Evolutionary conservation across 2,113 vertebrate species (phyloP), one percentile per base, ranked within the genome.

Genomic region (Peromyscus californicus): DNA sequence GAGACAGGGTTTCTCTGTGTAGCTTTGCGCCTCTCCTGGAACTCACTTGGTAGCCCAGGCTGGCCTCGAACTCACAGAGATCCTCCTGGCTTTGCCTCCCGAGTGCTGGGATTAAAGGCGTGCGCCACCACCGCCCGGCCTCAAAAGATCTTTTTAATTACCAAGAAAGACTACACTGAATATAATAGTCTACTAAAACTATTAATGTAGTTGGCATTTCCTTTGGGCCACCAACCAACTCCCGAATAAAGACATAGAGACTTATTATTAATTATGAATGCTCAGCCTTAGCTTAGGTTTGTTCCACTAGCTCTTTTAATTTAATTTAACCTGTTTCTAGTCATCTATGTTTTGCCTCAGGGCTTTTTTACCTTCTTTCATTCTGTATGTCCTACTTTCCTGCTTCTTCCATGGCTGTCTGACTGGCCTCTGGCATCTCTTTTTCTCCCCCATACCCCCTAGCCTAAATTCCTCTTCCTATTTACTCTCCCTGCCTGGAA

Each of bases 131-230:
- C n/a, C n/a, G n/a, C n/a, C n/a, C n/a, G n/a, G n/a, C n/a, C 33
- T 36, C 65, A n/a, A 88, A 54, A 29, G 61, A 57, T 15, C n/a
- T 84, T 31, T 31, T 78, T 88, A 78, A 76, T 95, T 91, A 87
- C 76, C 29, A 80, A 85, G 92, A 93, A 89, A 24, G 19, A 82
- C 57, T 80, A 93, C 75, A 22, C 0, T 80, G 22, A 84, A 89
- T 84, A 83, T 61, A 90, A 70, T 86, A 95, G 90, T 79, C 70
- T 82, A 74, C 2, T 48, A 87, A 93, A 96, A 48, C 31, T 67
- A 61, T 74, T 22, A 39, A 22, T 39, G 8, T 74, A 39, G 70
- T n/a, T 74, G 70, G n/a, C 70, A 74, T 39, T 74, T 74, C 39
- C 19, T n/a, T n/a, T n/a, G 70, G n/a, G 19, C 19, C n/a, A 74